Conservation (phyloP, 2,797 vertebrate species). For the Falco novaeseelandiae region DNA sequence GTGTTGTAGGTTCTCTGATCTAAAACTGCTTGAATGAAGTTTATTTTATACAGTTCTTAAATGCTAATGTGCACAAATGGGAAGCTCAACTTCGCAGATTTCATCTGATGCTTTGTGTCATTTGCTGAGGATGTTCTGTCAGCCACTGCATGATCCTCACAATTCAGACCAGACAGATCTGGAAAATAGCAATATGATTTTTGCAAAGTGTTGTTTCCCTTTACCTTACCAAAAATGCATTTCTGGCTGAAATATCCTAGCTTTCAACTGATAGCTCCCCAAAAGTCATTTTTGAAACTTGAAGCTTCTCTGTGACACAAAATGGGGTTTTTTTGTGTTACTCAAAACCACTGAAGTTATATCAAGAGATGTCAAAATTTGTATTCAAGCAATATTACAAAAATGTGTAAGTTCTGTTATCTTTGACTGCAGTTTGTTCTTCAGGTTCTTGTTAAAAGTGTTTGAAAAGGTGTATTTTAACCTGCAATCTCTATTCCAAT, state of each 20-base stretch:
- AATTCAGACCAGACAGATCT: not conserved
- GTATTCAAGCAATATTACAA: not conserved
- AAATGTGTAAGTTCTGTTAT: not conserved
- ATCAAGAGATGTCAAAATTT: not conserved
- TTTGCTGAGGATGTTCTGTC: not conserved
- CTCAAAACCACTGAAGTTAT: not conserved
- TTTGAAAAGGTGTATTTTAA: not conserved
- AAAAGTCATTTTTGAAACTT: not conserved
- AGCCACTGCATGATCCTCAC: not conserved
- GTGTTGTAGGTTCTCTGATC: not conserved
- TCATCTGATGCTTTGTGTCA: not conserved
- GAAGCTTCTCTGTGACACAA: not conserved
- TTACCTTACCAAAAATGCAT: not conserved
- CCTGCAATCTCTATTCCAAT: not conserved
- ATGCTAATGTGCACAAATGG: not conserved
- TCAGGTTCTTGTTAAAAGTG: not conserved
- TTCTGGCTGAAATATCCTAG: not conserved
- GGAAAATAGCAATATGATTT: not conserved
- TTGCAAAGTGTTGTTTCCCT: not conserved
- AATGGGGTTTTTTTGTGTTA: not conserved
- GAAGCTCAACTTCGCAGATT: not conserved
- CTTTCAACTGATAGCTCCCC: not conserved
- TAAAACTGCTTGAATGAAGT: not conserved
- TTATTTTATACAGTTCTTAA: not conserved
- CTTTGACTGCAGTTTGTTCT: not conserved